phyloP scores from a whole-genome alignment of 1,140 invertebrate species.

The Diuraphis noxia region DNA sequence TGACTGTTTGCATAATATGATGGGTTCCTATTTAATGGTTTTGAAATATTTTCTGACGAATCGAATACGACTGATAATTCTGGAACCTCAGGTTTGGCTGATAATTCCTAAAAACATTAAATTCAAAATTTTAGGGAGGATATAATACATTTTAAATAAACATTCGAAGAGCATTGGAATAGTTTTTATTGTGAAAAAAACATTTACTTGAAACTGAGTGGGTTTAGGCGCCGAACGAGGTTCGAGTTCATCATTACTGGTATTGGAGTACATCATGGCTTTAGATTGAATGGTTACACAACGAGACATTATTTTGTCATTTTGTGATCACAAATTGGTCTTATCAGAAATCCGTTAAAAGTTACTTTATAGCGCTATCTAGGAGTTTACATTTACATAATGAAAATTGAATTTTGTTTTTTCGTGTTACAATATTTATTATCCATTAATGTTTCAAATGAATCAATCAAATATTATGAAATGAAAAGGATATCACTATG shows the following conservation, averaged over 20 bases:
- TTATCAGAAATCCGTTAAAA: too few relatives aligned
- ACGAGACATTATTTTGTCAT: too few relatives aligned
- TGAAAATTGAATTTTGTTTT: too few relatives aligned
- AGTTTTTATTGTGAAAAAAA: background rate
- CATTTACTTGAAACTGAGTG: conserved; percentile 45
- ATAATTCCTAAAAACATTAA: conserved; percentile 50
- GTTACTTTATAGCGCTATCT: too few relatives aligned
- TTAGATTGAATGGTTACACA: too few relatives aligned
- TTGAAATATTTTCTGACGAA: background rate
- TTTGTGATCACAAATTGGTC: too few relatives aligned
- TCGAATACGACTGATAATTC: conserved; percentile 55
- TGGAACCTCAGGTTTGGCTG: conserved; percentile 52
- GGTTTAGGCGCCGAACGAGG: conserved; percentile 29
- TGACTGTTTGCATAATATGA: background rate
- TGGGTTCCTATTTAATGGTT: background rate
- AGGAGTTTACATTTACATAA: too few relatives aligned
- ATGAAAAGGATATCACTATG: too few relatives aligned
- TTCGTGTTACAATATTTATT: too few relatives aligned
- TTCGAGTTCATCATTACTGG: conserved; percentile 39
- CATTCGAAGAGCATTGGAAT: background rate
- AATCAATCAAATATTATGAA: too few relatives aligned
- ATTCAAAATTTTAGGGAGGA: background rate
- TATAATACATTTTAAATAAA: background rate
- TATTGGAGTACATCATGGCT: conserved; percentile 24
- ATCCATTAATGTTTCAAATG: too few relatives aligned